phyloP scores from a whole-genome alignment of 2,888 invertebrate species.

The Platycnemis pennipes region DNA sequence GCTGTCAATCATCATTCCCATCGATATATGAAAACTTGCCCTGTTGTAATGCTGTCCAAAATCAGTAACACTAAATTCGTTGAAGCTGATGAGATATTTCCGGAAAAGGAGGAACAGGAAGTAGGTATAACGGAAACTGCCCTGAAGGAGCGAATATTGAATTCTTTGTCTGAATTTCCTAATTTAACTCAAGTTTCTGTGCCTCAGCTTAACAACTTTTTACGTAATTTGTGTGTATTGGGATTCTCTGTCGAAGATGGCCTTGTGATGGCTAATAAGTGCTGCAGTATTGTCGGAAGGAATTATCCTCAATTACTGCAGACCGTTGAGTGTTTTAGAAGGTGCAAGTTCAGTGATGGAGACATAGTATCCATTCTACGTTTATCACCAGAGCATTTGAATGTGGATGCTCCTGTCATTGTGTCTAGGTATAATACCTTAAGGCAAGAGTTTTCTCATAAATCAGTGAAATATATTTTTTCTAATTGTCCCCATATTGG shows the following conservation, averaged over 20 bases:
- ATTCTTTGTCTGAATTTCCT: background rate
- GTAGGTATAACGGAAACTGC: background rate
- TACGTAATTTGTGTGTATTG: background rate
- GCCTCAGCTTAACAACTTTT: background rate
- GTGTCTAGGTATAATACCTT: background rate
- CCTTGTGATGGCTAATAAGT: background rate
- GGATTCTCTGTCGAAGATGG: conserved; percentile 45
- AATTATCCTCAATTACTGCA: background rate
- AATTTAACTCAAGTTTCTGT: background rate
- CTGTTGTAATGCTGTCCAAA: background rate
- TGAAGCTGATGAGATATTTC: background rate
- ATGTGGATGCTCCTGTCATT: background rate
- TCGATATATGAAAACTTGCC: background rate
- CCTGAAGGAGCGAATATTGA: background rate
- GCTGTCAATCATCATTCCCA: background rate
- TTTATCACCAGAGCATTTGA: background rate
- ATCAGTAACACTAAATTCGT: background rate
- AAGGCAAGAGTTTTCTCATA: background rate
- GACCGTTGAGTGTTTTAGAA: background rate
- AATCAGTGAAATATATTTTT: background rate
- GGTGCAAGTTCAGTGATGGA: background rate
- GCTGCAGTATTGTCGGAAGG: background rate
- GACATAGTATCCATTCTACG: background rate
- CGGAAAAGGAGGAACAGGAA: background rate
- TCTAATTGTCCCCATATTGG: background rate